Conservation (phyloP, 30 jellyfish, hydroid and myxozoan genomes). For the Calvadosia cruxmelitensis region DNA sequence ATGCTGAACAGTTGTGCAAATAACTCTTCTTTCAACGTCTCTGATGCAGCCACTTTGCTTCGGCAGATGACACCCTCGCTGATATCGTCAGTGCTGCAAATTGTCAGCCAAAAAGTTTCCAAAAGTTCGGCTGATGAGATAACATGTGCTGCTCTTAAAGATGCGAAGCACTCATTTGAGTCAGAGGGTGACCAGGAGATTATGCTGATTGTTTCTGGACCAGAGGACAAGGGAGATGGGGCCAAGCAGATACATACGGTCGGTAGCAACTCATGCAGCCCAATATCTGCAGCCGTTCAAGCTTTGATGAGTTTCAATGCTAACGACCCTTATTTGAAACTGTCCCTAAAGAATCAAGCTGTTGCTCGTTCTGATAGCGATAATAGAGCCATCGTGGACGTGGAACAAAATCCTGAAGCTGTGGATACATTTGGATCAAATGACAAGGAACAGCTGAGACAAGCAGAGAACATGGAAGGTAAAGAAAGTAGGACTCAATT, state of each 20-base stretch:
- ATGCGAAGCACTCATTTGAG: constrained; percentile 8
- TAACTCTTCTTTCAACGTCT: constrained; percentile 24
- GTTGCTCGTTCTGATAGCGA: neutral
- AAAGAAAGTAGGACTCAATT: constrained; percentile 7
- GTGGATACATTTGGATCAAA: neutral
- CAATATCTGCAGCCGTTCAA: constrained; percentile 92
- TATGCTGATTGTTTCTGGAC: constrained; percentile 6
- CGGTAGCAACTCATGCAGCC: constrained; percentile 79
- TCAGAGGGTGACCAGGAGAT: constrained; percentile 3
- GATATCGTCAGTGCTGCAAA: constrained; percentile 39
- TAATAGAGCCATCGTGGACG: neutral
- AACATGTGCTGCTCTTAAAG: constrained; percentile 10
- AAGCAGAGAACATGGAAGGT: constrained; percentile 1
- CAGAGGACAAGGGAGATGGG: constrained; percentile 2
- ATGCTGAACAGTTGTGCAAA: constrained; percentile 54
- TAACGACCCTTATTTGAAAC: constrained; percentile 1
- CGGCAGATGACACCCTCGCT: constrained; percentile 70
- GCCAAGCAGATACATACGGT: constrained; percentile 53
- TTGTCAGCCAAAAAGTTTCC: constrained; percentile 23
- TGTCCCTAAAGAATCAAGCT: neutral
- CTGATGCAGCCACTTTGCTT: constrained; percentile 60
- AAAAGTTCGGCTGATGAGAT: constrained; percentile 10
- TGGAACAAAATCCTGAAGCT: neutral
- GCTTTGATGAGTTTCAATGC: constrained; percentile 79
- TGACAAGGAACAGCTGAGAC: neutral